These are phyloP conservation scores for Diachasmimorpha longicaudata DNA, from an alignment of 1,140 invertebrate species.

Conservation along the genomic window DNA sequence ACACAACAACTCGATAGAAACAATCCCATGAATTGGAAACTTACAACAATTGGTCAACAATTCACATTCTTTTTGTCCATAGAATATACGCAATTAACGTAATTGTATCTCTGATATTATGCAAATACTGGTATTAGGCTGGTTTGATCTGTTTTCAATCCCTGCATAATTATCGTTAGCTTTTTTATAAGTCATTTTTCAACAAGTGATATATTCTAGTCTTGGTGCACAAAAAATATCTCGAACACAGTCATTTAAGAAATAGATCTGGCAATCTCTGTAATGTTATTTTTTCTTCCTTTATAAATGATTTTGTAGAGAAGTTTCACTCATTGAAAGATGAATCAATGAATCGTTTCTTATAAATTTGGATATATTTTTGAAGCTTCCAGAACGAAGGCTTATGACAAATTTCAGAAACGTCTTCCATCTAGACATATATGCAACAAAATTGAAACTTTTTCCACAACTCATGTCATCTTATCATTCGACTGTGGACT, in stretches of 20 bases:
- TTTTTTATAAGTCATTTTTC: background rate
- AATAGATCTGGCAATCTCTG: background rate
- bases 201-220: background rate
- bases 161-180: background rate
- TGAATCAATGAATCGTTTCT: background rate
- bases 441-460: background rate
- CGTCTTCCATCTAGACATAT: background rate
- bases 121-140: constrained; percentile 13
- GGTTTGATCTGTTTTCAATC: background rate
- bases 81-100: constrained; percentile 7
- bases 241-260: background rate
- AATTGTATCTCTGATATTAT: background rate
- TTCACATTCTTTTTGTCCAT: constrained; percentile 1
- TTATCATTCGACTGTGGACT: background rate
- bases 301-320: background rate
- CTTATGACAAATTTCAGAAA: too few species aligned
- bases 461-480: background rate
- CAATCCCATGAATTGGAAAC: background rate
- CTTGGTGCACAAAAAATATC: background rate
- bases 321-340: background rate
- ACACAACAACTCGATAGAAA: background rate
- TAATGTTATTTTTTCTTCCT: background rate
- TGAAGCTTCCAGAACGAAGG: too few species aligned
- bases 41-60: constrained; percentile 30
- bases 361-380: too few species aligned